Conservation (phyloP, 2,797 vertebrate genomes). For the Anableps anableps region DNA sequence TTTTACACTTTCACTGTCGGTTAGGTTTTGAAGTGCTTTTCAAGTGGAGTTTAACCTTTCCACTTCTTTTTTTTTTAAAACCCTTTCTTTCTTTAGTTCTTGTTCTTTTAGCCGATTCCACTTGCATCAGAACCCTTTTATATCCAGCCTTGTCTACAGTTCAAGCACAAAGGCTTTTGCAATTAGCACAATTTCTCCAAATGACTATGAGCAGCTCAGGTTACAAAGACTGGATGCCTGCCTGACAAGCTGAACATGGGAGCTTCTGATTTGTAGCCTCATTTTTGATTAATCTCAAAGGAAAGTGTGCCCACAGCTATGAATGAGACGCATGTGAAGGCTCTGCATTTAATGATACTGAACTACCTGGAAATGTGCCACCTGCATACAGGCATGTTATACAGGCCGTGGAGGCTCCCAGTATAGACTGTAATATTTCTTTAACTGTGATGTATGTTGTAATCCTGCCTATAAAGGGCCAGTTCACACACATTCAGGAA, state of each 20-base stretch:
- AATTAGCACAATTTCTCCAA: slow-evolving; percentile 3
- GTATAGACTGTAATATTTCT: slow-evolving; percentile 31
- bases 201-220: slow-evolving; percentile 9
- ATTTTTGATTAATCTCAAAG: slow-evolving; percentile 5
- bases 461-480: slow-evolving; percentile 42
- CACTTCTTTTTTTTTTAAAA: background rate
- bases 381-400: slow-evolving; percentile 49
- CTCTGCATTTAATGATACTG: slow-evolving; percentile 27
- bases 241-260: slow-evolving; percentile 34
- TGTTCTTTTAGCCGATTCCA: background rate
- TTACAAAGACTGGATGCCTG: slow-evolving; percentile 18
- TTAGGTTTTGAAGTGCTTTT: background rate
- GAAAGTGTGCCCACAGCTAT: slow-evolving; percentile 20
- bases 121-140: slow-evolving; percentile 62
- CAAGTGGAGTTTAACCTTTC: slow-evolving; percentile 7
- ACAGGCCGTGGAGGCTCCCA: no score
- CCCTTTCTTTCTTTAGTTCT: background rate
- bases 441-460: slow-evolving; percentile 34
- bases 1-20: background rate
- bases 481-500: slow-evolving; percentile 26
- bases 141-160: slow-evolving; percentile 8
- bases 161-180: slow-evolving; percentile 45
- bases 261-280: slow-evolving; percentile 32
- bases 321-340: slow-evolving; percentile 58
- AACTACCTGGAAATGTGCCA: slow-evolving; percentile 41